phyloP scores from a whole-genome alignment of 2,113 vertebrate species.

The Callionymus lyra region DNA sequence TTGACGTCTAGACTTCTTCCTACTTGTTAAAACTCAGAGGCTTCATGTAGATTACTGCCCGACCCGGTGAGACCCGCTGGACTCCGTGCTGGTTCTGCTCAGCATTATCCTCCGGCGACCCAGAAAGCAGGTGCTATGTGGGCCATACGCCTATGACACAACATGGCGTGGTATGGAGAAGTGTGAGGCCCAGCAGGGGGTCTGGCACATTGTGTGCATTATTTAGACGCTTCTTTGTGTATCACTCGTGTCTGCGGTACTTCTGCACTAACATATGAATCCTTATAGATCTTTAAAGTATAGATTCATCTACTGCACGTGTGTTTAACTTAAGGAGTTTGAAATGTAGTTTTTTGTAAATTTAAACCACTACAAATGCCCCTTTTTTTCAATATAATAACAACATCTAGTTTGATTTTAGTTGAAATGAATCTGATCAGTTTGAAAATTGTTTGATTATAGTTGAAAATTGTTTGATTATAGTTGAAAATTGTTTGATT shows the following conservation, averaged over 20 bases:
- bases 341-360: too few relatives aligned
- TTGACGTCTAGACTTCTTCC: constrained; percentile 39
- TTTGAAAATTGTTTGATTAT: too few relatives aligned
- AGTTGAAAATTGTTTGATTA: too few relatives aligned
- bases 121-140: constrained; percentile 58
- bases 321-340: too few relatives aligned
- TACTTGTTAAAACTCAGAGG: constrained; percentile 29
- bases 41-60: constrained; percentile 14
- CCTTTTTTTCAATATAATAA: too few relatives aligned
- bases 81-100: constrained; percentile 12
- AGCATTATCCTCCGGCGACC: constrained; percentile 46
- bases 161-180: constrained; percentile 33
- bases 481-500: too few relatives aligned
- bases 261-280: too few relatives aligned
- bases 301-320: too few relatives aligned
- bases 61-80: constrained; percentile 47
- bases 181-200: constrained; percentile 15
- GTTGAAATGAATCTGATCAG: too few relatives aligned
- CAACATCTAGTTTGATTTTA: too few relatives aligned
- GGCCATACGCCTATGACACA: constrained; percentile 29
- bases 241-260: neutral
- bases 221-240: constrained; percentile 1
- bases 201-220: constrained; percentile 6
- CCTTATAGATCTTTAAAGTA: too few relatives aligned
- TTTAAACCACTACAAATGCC: too few relatives aligned